A percentile compares a stretch with the other conserved stretches of the same genome.
phyloP scores from a whole-genome alignment of 2,797 vertebrate genomes.

The Furcifer pardalis region DNA sequence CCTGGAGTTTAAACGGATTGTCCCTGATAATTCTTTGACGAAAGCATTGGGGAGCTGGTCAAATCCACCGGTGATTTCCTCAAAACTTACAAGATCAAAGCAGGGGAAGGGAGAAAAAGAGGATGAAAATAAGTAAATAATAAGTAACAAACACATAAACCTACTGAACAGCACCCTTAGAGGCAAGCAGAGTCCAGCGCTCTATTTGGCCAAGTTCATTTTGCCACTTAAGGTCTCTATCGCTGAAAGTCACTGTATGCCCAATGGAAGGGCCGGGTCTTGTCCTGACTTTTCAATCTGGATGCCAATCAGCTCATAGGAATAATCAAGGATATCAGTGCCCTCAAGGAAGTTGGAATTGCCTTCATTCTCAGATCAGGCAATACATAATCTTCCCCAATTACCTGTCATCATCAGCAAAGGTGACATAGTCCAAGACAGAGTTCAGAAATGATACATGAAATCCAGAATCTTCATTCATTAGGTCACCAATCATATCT shows the following conservation, averaged over 20 bases:
- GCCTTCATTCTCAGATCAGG: neutral
- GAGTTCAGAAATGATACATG: slow-evolving; percentile 2
- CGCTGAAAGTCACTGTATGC: no score
- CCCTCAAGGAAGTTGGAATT: neutral
- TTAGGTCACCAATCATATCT: slow-evolving; percentile 82
- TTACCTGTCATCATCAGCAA: slow-evolving; percentile 1
- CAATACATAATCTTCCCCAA: no score
- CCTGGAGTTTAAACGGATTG: slow-evolving; percentile 74
- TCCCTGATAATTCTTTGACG: slow-evolving; percentile 69
- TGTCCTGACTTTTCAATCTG: neutral
- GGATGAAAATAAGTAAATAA: no score
- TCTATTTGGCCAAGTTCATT: neutral
- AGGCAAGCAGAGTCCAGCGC: neutral
- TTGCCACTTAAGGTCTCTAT: no score
- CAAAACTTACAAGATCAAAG: slow-evolving; percentile 74
- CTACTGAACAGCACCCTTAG: neutral
- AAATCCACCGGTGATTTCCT: slow-evolving; percentile 81
- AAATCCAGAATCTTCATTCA: slow-evolving; percentile 65
- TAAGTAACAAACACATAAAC: neutral
- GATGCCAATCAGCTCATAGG: neutral
- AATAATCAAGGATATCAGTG: neutral
- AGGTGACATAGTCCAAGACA: neutral
- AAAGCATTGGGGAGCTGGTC: slow-evolving; percentile 78
- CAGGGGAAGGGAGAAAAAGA: neutral
- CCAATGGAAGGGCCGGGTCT: no score